phyloP scores from a whole-genome alignment of 2,888 invertebrate genomes.

The Cantharis rustica region DNA sequence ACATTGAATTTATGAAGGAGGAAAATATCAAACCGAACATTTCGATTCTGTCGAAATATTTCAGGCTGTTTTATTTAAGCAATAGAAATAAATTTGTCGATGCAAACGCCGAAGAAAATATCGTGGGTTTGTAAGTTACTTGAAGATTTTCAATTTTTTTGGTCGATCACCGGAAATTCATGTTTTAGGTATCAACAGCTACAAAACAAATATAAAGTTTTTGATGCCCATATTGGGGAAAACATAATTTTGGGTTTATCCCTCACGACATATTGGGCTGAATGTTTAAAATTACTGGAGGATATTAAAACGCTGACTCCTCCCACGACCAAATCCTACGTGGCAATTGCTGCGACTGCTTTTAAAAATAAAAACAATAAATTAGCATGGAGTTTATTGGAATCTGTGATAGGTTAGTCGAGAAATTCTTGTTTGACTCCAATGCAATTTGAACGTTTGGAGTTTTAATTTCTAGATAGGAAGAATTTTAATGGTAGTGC shows the following conservation, averaged over 20 bases:
- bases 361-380: constrained; percentile 62
- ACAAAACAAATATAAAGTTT: constrained; percentile 59
- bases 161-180: background rate
- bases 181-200: constrained; percentile 50
- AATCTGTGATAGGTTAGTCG: constrained; percentile 57
- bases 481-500: constrained; percentile 16
- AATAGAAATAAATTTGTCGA: constrained; percentile 49
- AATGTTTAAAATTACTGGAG: constrained; percentile 64
- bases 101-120: constrained; percentile 59
- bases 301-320: constrained; percentile 60
- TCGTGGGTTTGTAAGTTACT: constrained; percentile 59
- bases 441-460: background rate
- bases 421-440: background rate
- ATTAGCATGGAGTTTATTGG: constrained; percentile 66
- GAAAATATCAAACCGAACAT: constrained; percentile 60
- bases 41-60: constrained; percentile 63
- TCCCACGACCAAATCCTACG: constrained; percentile 60
- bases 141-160: background rate
- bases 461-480: constrained; percentile 37
- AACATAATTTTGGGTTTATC: constrained; percentile 67
- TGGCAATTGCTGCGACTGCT: constrained; percentile 62
- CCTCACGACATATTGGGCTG: constrained; percentile 67
- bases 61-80: constrained; percentile 59
- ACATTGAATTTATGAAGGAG: constrained; percentile 61
- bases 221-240: constrained; percentile 67